Evolutionary conservation across 2,888 invertebrate species (phyloP).

Genomic region (Gandaritis pyraliata): DNA sequence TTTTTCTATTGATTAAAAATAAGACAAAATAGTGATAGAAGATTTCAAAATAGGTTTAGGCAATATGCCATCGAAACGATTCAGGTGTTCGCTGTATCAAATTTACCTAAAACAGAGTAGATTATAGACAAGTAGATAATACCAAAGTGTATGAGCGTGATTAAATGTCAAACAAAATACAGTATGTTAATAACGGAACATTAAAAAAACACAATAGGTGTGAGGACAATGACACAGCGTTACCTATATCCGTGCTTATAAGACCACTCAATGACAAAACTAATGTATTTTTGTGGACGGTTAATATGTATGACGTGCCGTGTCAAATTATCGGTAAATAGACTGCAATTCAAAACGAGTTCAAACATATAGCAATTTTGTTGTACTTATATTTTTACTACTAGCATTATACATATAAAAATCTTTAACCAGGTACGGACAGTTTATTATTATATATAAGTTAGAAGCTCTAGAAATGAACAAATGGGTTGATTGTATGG

Average conservation of each 20-base stretch:
- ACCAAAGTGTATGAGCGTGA: slow-evolving; percentile 26
- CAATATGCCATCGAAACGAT: neutral
- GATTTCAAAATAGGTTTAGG: slow-evolving; percentile 1
- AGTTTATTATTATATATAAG: no score
- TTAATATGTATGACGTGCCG: slow-evolving; percentile 20
- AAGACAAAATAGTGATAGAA: neutral
- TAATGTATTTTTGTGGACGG: slow-evolving; percentile 19
- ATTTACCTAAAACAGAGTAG: neutral
- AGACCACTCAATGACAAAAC: slow-evolving; percentile 24
- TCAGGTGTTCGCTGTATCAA: slow-evolving; percentile 1
- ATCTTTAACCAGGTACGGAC: no score
- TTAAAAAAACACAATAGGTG: slow-evolving; percentile 46
- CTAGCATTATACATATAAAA: no score
- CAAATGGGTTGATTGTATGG: no score
- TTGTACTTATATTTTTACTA: no score
- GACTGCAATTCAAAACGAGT: no score
- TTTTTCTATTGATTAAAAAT: neutral
- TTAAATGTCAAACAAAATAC: slow-evolving; percentile 32
- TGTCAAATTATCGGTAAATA: neutral
- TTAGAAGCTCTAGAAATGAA: no score
- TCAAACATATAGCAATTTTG: no score
- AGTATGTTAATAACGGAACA: slow-evolving; percentile 45
- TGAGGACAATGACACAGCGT: slow-evolving; percentile 47
- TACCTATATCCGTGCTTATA: slow-evolving; percentile 34
- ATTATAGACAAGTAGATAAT: neutral